Evolutionary conservation across 2,888 invertebrate genomes (phyloP).

Genomic region (Drosophila antonietae): DNA sequence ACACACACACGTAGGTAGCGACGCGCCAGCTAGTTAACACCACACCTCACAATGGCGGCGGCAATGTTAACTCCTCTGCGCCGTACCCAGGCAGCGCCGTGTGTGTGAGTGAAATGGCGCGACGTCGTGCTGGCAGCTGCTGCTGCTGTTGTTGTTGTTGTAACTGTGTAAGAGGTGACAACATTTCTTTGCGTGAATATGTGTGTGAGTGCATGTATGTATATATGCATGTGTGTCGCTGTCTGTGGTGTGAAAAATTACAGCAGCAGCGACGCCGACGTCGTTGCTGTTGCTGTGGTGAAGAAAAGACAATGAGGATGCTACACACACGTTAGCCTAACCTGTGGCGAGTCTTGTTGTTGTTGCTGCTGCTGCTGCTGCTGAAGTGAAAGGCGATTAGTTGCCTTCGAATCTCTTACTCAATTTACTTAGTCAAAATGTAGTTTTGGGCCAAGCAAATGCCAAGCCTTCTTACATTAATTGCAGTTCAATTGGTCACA

Average conservation of each 20-base stretch:
- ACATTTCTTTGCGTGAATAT: slow-evolving; percentile 55
- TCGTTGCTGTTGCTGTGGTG: slow-evolving; percentile 47
- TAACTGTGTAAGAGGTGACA: slow-evolving; percentile 77
- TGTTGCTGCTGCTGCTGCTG: slow-evolving; percentile 13
- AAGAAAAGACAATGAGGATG: slow-evolving; percentile 71
- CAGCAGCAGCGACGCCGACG: slow-evolving; percentile 66
- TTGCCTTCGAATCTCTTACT: slow-evolving; percentile 13
- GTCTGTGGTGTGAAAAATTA: slow-evolving; percentile 73
- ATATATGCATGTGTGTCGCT: slow-evolving; percentile 12
- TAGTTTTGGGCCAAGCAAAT: slow-evolving; percentile 2
- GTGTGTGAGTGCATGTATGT: slow-evolving; percentile 11
- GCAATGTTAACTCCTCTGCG: slow-evolving; percentile 52
- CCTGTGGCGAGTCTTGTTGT: slow-evolving; percentile 26
- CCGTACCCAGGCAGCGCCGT: slow-evolving; percentile 13
- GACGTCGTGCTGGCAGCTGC: slow-evolving; percentile 16
- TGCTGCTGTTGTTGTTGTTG: slow-evolving; percentile 3
- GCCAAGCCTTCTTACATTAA: neutral
- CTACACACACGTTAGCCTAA: slow-evolving; percentile 36
- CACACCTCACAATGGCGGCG: slow-evolving; percentile 78
- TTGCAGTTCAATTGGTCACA: slow-evolving; percentile 8
- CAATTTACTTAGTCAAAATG: neutral
- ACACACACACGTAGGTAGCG: slow-evolving; percentile 34
- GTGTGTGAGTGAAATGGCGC: slow-evolving; percentile 64
- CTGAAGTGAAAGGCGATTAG: slow-evolving; percentile 59
- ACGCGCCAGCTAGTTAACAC: slow-evolving; percentile 75